A percentile compares a stretch with the other conserved stretches of the same genome.
These are phyloP conservation scores for Augochlorella aurata DNA, from an alignment of 2,888 invertebrate genomes.

Conservation along the genomic window DNA sequence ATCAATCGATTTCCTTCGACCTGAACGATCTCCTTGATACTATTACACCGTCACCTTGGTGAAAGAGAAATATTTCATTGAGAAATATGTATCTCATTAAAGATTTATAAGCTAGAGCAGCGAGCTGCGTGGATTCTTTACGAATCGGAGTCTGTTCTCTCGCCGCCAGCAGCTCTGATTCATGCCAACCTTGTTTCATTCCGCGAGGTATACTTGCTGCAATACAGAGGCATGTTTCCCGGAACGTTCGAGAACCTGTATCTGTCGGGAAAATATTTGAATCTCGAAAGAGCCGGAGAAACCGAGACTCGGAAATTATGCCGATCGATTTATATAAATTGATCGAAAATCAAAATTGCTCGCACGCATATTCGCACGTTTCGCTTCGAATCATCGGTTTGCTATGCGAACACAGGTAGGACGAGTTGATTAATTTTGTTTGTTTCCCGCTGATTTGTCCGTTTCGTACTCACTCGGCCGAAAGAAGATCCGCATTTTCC, in stretches of 20 bases:
- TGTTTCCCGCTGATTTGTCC: not conserved
- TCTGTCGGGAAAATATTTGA: not conserved
- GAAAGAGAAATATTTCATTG: not conserved
- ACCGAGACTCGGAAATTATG: not conserved
- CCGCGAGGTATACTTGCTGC: too few species aligned
- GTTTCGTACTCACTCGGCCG: not conserved
- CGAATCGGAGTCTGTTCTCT: not conserved
- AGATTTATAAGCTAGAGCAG: not conserved
- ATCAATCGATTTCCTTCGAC: not conserved
- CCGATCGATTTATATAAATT: too few species aligned
- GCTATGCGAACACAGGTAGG: constrained; percentile 37
- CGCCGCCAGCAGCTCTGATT: not conserved
- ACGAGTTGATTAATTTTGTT: constrained; percentile 9
- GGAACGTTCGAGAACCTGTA: not conserved
- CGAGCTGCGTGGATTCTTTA: not conserved
- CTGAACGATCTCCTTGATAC: constrained; percentile 1
- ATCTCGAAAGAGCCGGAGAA: not conserved
- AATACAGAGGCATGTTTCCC: not conserved
- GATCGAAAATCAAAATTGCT: not conserved
- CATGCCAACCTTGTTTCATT: not conserved
- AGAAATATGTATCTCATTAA: not conserved
- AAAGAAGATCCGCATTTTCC: not conserved
- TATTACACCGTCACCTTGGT: not conserved
- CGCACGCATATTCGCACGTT: not conserved
- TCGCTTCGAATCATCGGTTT: constrained; percentile 14